Conservation (phyloP, 2,888 invertebrate species). For the Drosophila austrosaltans region DNA sequence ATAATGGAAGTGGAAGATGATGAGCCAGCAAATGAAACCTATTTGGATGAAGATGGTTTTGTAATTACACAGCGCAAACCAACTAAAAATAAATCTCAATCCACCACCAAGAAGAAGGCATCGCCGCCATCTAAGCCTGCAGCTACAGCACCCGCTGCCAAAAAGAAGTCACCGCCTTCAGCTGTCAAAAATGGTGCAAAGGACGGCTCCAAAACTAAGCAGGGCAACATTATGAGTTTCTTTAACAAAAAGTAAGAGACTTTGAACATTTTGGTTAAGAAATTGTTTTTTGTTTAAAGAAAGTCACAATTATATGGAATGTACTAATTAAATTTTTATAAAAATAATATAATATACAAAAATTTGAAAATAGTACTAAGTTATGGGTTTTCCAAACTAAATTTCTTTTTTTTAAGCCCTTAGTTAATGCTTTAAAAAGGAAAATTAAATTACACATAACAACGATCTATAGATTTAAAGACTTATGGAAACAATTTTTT, state of each 20-base stretch:
- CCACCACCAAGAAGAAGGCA: conserved; percentile 48
- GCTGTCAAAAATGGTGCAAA: conserved; percentile 39
- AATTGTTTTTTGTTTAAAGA: conserved; percentile 6
- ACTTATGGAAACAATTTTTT: neutral
- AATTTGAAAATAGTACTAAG: neutral
- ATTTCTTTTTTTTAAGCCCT: too few relatives aligned
- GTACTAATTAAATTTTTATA: neutral
- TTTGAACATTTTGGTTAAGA: neutral
- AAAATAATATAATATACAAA: neutral
- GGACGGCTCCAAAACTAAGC: conserved; percentile 74
- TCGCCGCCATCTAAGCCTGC: conserved; percentile 42
- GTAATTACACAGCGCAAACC: conserved; percentile 78
- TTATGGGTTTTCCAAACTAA: neutral
- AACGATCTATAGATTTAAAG: too few relatives aligned
- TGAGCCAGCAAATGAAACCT: conserved; percentile 70
- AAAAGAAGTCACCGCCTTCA: conserved; percentile 67
- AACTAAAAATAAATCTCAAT: conserved; percentile 46
- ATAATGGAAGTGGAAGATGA: conserved; percentile 41
- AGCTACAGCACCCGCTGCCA: conserved; percentile 38
- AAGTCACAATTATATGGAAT: conserved; percentile 1
- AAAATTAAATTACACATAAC: too few relatives aligned
- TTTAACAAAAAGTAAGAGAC: conserved; percentile 76
- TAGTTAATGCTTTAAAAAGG: too few relatives aligned
- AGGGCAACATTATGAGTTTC: conserved; percentile 81
- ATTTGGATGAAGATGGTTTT: conserved; percentile 81